Evolutionary conservation across 1,140 invertebrate species (phyloP), one percentile per base, ranked within the genome.

Genomic region (Drosophila truncata): DNA sequence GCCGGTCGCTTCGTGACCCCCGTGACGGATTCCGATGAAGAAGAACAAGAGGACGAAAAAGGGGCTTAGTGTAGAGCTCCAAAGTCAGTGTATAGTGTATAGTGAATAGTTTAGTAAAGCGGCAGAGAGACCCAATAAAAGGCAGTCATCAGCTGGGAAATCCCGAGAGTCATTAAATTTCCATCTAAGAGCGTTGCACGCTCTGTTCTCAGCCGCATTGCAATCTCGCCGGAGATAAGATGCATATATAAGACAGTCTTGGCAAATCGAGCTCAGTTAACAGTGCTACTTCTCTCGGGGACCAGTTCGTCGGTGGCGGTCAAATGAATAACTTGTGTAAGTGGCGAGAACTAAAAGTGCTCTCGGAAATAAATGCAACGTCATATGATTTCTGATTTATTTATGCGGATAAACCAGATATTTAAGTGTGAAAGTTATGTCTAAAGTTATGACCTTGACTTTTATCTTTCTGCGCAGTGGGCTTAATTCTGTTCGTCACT

Each of bases 1-100:
- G 79, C 82, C 8, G 91, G 91, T 6, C 82, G 83, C 18, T 82
- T 73, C 29, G 69, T 74, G 20, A 27, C 70, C 69, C 39, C 77
- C 16, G 16, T 14, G 18, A 16, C 16, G n/a, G 23, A 10, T 10
- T 25, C 33, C 14, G 20, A 4, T 18, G 25, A 23, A 31, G 31
- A 25, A 14, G 27, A 54, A 5, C 41, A 18, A 13, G 42, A 14
- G 11, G 11, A 23, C 23, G 6, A 3, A 23, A 7, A 47, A 25
- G 14, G 4, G 10, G 16, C 11, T 33, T 57, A 10, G 5, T 18
- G 37, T 7, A 44, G 13, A 25, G 29, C 31, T 33, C 41, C 16
- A 11, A 39, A 25, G 33, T 14, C 29, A 62, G 33, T 50, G 18
- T 33, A 27, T 23, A 72, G 31, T 18, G 8, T 27, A 10, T 5